Conservation (phyloP, 2,797 vertebrate species). For the Catharus ustulatus region DNA sequence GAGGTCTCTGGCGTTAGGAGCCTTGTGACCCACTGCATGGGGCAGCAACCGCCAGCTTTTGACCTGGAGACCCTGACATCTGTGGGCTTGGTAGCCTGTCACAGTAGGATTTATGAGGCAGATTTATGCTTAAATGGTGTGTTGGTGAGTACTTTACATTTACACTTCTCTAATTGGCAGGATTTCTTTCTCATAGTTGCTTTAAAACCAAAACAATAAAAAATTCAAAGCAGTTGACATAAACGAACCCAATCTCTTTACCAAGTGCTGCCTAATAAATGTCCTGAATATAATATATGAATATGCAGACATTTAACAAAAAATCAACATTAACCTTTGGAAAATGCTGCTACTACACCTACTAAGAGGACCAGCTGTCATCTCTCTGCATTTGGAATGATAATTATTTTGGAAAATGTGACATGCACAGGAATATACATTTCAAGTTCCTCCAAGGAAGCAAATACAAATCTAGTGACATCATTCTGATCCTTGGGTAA, state of each 20-base stretch:
- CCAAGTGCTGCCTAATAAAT: background rate
- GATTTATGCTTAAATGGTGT: slow-evolving; percentile 22
- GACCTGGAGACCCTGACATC: slow-evolving; percentile 39
- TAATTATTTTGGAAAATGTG: background rate
- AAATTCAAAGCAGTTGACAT: background rate
- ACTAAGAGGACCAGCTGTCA: background rate
- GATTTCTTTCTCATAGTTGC: background rate
- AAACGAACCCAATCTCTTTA: background rate
- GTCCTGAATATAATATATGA: background rate
- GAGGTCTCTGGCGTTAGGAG: background rate
- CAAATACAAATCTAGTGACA: background rate
- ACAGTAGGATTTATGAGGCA: background rate
- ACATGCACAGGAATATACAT: accelerated
- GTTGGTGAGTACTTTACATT: background rate
- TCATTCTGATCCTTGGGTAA: background rate
- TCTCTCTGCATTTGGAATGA: background rate
- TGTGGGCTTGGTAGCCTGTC: background rate
- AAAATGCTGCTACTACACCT: background rate
- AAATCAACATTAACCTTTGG: background rate
- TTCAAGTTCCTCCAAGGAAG: background rate
- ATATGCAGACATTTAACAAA: background rate
- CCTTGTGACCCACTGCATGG: slow-evolving; percentile 25
- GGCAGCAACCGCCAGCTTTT: background rate
- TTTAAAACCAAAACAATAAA: background rate
- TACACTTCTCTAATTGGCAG: background rate